A percentile compares a stretch with the other conserved stretches of the same genome.
phyloP scores from a whole-genome alignment of 2,113 vertebrate species.

The Sprattus sprattus region DNA sequence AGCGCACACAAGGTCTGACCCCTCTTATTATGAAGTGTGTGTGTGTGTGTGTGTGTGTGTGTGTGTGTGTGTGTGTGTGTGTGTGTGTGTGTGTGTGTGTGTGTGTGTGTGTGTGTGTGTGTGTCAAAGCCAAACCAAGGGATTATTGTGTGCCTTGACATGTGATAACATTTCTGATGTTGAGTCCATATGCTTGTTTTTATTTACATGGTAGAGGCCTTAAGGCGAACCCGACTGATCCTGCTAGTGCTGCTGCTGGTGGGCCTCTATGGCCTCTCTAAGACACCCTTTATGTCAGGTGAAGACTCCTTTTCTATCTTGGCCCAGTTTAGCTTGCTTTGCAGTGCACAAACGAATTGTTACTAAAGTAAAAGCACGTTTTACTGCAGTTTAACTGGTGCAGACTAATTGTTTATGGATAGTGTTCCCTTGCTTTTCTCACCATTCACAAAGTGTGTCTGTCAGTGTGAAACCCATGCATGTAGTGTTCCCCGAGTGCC shows the following conservation, averaged over 20 bases:
- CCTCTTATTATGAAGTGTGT: background rate
- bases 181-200: background rate
- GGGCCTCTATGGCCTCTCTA: slow-evolving; percentile 86
- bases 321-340: background rate
- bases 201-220: slow-evolving; percentile 75
- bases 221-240: slow-evolving; percentile 87
- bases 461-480: background rate
- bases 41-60: background rate
- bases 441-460: background rate
- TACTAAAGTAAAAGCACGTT: background rate
- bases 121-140: background rate
- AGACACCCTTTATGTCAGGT: slow-evolving; percentile 94
- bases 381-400: background rate
- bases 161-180: background rate
- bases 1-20: slow-evolving; percentile 83
- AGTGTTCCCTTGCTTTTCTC: background rate
- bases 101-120: background rate
- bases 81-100: too few species aligned
- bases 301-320: slow-evolving; percentile 65
- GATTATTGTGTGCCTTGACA: background rate
- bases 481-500: slow-evolving; percentile 36
- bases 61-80: background rate
- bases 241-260: slow-evolving; percentile 80
- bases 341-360: background rate
- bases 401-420: background rate